Conservation (phyloP, 2,888 invertebrate species). For the Phymatocera aterrima region DNA sequence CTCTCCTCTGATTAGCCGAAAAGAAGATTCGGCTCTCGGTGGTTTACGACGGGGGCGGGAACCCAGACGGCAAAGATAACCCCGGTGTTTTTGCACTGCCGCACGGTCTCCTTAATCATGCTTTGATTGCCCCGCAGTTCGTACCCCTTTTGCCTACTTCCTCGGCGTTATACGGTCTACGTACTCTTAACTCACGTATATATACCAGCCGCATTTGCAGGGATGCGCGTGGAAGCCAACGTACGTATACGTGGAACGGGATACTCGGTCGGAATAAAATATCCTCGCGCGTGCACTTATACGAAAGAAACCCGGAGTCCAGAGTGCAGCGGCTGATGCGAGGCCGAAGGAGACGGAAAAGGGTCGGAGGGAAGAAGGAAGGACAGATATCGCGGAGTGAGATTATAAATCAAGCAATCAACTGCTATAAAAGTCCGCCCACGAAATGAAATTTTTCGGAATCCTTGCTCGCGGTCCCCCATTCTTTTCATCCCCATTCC, state of each 20-base stretch:
- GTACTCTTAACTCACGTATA: neutral
- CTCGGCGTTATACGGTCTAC: neutral
- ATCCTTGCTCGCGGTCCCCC: slow-evolving; percentile 23
- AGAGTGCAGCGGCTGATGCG: too few relatives aligned
- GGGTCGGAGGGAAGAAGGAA: neutral
- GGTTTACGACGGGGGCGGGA: slow-evolving; percentile 63
- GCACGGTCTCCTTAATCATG: slow-evolving; percentile 57
- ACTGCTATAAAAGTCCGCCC: slow-evolving; percentile 70
- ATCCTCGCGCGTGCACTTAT: too few relatives aligned
- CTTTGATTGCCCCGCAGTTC: slow-evolving; percentile 55
- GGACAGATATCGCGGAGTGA: slow-evolving; percentile 51
- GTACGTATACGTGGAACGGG: too few relatives aligned
- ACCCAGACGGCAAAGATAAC: slow-evolving; percentile 55
- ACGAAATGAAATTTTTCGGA: slow-evolving; percentile 60
- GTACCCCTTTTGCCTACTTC: neutral
- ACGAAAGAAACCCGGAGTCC: neutral
- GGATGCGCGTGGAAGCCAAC: too few relatives aligned
- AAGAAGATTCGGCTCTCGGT: slow-evolving; percentile 2
- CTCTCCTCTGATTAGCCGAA: slow-evolving; percentile 58
- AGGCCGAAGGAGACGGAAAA: neutral
- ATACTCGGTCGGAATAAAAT: neutral
- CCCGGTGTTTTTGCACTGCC: slow-evolving; percentile 51
- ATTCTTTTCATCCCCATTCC: slow-evolving; percentile 22
- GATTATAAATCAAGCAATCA: slow-evolving; percentile 70
- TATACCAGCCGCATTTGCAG: neutral